phyloP scores from a whole-genome alignment of 37 sponge, comb jelly and placozoan species.

The Ephydatia muelleri region DNA sequence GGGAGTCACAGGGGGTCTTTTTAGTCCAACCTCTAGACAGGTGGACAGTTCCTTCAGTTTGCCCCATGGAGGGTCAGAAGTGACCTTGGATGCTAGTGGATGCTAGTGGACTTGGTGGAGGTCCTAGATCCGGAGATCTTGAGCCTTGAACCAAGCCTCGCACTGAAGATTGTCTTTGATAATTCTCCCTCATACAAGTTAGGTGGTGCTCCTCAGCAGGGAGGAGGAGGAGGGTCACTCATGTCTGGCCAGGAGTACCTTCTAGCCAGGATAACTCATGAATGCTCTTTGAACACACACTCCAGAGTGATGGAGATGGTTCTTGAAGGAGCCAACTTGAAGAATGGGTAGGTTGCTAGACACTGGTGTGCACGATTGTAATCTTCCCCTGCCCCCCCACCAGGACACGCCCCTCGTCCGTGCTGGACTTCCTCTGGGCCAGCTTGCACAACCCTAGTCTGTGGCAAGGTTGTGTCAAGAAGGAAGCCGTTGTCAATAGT shows the following conservation, averaged over 20 bases:
- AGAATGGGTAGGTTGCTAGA: conserved; percentile 24
- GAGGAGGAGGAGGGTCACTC: background rate
- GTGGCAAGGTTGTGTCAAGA: conserved; percentile 76
- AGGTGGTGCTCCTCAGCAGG: background rate
- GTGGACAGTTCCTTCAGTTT: too few species aligned
- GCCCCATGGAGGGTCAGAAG: background rate
- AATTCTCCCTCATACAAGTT: background rate
- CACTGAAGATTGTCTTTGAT: conserved; percentile 32
- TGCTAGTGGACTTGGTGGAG: conserved; percentile 48
- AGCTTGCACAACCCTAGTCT: conserved; percentile 70
- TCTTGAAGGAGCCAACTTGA: conserved; percentile 7
- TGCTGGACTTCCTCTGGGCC: conserved; percentile 81
- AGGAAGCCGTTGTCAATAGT: conserved; percentile 73
- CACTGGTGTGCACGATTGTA: background rate
- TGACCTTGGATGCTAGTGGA: conserved; percentile 31
- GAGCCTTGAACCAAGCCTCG: background rate
- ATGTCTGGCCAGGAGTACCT: conserved; percentile 57
- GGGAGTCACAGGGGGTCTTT: background rate
- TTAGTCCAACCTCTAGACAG: too few species aligned
- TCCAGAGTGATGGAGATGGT: background rate
- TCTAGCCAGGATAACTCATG: conserved; percentile 29
- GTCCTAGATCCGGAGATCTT: conserved; percentile 54
- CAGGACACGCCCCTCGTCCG: conserved; percentile 50
- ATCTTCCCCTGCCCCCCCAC: background rate
- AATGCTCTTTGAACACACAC: conserved; percentile 19